Evolutionary conservation across 2,888 invertebrate genomes (phyloP), one percentile per base, ranked within the genome.

Genomic region (Eremobia ochroleuca): DNA sequence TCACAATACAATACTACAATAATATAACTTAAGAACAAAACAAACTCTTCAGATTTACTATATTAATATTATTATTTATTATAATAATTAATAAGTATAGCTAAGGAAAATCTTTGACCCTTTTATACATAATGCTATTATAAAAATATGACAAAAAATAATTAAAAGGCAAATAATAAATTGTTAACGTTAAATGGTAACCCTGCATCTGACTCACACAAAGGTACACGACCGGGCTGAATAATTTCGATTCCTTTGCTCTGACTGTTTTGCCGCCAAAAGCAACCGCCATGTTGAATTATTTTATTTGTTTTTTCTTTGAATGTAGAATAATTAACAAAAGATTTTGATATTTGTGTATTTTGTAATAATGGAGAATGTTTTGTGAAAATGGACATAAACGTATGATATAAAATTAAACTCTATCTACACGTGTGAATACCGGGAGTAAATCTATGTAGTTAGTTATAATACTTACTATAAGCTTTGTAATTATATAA

Each of bases 211-310:
- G 86, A 86, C 37, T 85, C 86, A 86, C 21, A 4, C 55, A 79
- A 62, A 82, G 83, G 83, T 84, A 34, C 70, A 82, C 52, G 83
- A 83, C 85, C 82, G 71, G 71, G 67, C 78, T 86, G 84, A 85
- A 78, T 79, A 73, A 84, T 72, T 59, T 65, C 40, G 37, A 84
- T 85, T 85, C 83, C 86, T 75, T 70, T 68, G 79, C 83, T 15
- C 59, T 73, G 83, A 85, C 74, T 70, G 83, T 79, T 86, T 82
- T 79, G 61, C 69, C 86, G 83, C 86, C 55, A 73, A 83, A 74
- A 76, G 31, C 64, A 18, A 13, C n/a, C 18, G 68, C 77, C 83
- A 86, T 85, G 9, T 81, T 85, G 67, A 13, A 76, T 67, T 70
- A 73, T 59, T 37, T 64, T 59, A 1, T 59, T 85, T 80, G 59